Evolutionary conservation across 1,140 invertebrate genomes (phyloP), one percentile per base, ranked within the genome.

Genomic region (Maniola jurtina): DNA sequence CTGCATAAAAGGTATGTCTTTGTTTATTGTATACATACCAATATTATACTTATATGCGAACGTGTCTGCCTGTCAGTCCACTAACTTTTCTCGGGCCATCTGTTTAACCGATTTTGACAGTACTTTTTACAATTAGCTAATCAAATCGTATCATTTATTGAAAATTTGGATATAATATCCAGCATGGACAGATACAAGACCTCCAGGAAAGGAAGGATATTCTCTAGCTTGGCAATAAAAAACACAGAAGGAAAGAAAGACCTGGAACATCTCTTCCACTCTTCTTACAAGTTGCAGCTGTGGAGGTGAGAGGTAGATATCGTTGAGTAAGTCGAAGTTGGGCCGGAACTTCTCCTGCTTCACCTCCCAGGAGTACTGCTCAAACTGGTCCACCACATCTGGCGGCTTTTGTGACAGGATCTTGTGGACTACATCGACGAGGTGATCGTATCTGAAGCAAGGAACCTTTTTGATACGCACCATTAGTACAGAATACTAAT

Each of bases 301-400:
- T 7, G 75, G 65, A 3, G 92, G 92, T 11, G 92, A 80, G 11
- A 93, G 71, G 66, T 93, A 93, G 6, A 93, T 75, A 68, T 93
- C 92, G 57, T 92, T 92, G 47, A 94, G 86, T 72, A 92, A 83
- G 69, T 93, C 91, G 25, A 90, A 92, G 63, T 92, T 84, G 0
- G 89, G 89, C 45, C 81, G 88, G 64, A 93, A 93, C 72, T 92
- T 92, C 70, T 93, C 92, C 54, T 92, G 89, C 71, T 94, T 94
- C 8, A 95, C 84, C 70, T 92, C 92, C 81, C 92, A 90, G 57
- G 93, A 94, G 70, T 93, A 94, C 59, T 94, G 92, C 76, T 95
- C 94, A 67, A 95, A 94, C 72, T 92, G 91, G 40, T 94, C 93
- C 13, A 93, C 91, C 0, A 93, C 91, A 81, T 95, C 93, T 68